Evolutionary conservation across 2,797 vertebrate genomes (phyloP).

Genomic region (Nasua narica): DNA sequence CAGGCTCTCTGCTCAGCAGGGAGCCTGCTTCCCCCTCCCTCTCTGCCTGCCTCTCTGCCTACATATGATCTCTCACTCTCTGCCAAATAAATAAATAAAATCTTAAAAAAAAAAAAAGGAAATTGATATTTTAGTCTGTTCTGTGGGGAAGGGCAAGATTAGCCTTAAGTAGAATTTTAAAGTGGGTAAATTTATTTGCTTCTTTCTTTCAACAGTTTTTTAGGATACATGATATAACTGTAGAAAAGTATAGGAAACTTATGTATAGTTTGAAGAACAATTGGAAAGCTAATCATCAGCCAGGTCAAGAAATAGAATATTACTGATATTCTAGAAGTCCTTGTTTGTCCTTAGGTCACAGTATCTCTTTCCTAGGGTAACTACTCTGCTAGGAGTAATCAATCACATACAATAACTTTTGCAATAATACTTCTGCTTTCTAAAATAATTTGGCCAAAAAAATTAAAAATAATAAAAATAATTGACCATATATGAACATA

Average conservation of each 20-base stretch:
- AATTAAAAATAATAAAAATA: neutral
- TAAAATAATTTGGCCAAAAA: neutral
- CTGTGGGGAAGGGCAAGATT: neutral
- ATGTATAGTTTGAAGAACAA: neutral
- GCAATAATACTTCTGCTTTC: neutral
- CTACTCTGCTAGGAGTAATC: neutral
- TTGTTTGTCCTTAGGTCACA: neutral
- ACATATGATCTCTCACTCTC: too few species aligned
- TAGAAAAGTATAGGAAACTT: neutral
- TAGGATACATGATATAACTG: neutral
- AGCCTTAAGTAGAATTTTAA: constrained; percentile 1
- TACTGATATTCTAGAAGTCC: neutral
- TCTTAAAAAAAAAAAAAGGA: neutral
- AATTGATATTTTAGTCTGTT: neutral
- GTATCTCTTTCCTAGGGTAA: neutral
- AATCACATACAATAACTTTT: neutral
- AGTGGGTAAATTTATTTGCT: neutral
- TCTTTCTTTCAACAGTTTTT: neutral
- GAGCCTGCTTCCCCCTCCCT: too few species aligned
- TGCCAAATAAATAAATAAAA: too few species aligned
- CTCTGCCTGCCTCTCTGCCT: too few species aligned
- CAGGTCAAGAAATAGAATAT: neutral
- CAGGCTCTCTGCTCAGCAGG: too few species aligned
- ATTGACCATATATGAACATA: neutral
- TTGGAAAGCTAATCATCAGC: neutral